Evolutionary conservation across 2,888 invertebrate genomes (phyloP), one percentile per base, ranked within the genome.

Genomic region (Pandemis corylana): DNA sequence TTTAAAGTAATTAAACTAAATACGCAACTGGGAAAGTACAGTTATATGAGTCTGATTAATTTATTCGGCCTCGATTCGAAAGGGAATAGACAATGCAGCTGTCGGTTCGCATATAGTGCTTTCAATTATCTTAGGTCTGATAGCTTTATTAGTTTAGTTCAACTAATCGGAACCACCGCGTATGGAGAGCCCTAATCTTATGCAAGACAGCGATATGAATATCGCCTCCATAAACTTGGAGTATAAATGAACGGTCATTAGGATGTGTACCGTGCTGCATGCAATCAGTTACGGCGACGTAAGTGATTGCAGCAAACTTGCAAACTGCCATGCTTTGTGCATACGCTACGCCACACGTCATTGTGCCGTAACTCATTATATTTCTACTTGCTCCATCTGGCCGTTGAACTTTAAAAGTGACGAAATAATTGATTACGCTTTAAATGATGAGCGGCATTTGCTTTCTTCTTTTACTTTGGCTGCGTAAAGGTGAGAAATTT

Each of bases 251-350:
- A 80, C 77, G 86, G 80, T 81, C 84, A 86, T 87, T 85, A 87
- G 78, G 82, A 77, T 62, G 79, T 80, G 76, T 85, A 83, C 85
- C 87, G 88, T 87, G 91, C 86, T 80, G 83, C 88, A 85, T 85
- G 88, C 90, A 88, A 90, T 89, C 87, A 82, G 86, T 90, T 87
- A 88, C 82, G 80, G 77, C 80, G 82, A 77, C 82, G 80, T 89
- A 90, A 91, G 87, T 88, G 89, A 92, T 91, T 87, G 87, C 86
- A 76, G 84, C 84, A 79, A 89, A 89, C 86, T 89, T 84, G 87
- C 85, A 82, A 87, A 87, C 83, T 84, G 82, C 81, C 82, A 80
- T 82, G 81, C 81, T 81, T 81, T 81, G 78, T 83, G 81, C 84
- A 81, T 79, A 65, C 46, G 77, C 76, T 68, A 72, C 68, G 63